A percentile compares a stretch with the other conserved stretches of the same genome.
phyloP scores from a whole-genome alignment of 2,113 vertebrate genomes.

The Cisticola juncidis region DNA sequence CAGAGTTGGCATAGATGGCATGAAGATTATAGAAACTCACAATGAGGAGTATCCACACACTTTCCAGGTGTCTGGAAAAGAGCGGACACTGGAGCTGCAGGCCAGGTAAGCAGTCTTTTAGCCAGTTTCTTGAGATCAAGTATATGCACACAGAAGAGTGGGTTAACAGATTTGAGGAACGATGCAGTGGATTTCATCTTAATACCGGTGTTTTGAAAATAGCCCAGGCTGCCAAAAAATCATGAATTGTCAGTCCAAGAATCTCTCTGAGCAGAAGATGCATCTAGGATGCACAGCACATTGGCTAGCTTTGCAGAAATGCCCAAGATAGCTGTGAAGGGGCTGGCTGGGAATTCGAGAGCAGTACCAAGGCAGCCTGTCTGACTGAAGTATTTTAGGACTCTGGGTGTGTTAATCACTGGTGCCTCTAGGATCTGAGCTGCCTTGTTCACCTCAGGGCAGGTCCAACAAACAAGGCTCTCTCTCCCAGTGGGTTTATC shows the following conservation, averaged over 20 bases:
- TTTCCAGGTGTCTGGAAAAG: conserved; percentile 97
- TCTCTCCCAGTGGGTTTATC: neutral
- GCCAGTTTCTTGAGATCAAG: neutral
- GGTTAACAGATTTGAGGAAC: neutral
- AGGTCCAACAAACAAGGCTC: neutral
- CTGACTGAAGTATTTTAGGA: neutral
- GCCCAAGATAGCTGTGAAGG: neutral
- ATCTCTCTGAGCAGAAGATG: neutral
- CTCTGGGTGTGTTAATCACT: neutral
- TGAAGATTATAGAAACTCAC: conserved; percentile 90
- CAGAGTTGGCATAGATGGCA: conserved; percentile 90
- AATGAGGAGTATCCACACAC: conserved; percentile 97
- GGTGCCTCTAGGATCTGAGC: neutral
- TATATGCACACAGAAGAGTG: neutral
- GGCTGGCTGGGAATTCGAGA: neutral
- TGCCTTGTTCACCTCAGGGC: neutral
- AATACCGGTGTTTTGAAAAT: neutral
- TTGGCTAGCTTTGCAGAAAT: neutral
- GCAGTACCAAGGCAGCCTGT: neutral
- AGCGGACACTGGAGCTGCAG: conserved; percentile 91
- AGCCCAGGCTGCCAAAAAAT: neutral
- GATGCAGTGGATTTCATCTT: neutral
- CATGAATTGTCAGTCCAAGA: neutral
- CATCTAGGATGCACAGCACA: neutral
- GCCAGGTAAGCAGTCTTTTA: conserved; percentile 79